Base-by-base conservation (phyloP, 2,113 vertebrate genomes). In the Pica pica region DNA sequence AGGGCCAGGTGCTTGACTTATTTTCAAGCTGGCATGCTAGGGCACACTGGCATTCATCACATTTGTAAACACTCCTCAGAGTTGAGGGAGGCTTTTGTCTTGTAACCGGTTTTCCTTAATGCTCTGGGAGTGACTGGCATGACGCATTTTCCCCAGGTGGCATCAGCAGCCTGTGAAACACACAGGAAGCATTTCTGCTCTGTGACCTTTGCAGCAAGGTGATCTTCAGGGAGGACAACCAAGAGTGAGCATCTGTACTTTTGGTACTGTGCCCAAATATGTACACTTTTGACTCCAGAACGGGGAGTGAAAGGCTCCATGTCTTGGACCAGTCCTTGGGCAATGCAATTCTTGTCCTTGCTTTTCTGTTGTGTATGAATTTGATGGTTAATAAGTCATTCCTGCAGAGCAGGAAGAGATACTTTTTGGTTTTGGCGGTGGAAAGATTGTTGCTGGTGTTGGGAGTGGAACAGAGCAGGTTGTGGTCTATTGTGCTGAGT, bases 1-100 rank as follows among this genome's bases (percentile, higher is more conserved):
- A 78, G 87, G 74, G 82, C 96, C 96, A 97, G 98, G 96, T 97
- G 96, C 74, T 42, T 94, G 91, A 87, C 81, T 97, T 92, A 87
- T 92, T 97, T 97, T 96, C 80, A 63, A 17, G 90, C 79, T 95
- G 89, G 94, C 89, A 86, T 91, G 79, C 86, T 95, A 17, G 84
- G 88, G 63, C 88, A 91, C 79, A 84, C 83, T 83, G 95, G 91
- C 92, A 89, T 95, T 97, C 86, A 89, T 82, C 75, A 37, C 22
- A 0, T 93, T 90, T 55, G 69, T 90, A 96, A 96, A 94, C 84
- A 93, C 59, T 96, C 55, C 77, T 91, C 75, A 28, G 63, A 92
- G 39, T 0, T 78, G 83, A 88, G 87, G 69, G 95, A 93, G 63
- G 81, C 86, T 83, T 96, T 93, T 96, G 92, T 94, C 60, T 90